These are phyloP conservation scores for Diphyllodes magnificus DNA, from an alignment of 2,113 vertebrate genomes.

Conservation along the genomic window DNA sequence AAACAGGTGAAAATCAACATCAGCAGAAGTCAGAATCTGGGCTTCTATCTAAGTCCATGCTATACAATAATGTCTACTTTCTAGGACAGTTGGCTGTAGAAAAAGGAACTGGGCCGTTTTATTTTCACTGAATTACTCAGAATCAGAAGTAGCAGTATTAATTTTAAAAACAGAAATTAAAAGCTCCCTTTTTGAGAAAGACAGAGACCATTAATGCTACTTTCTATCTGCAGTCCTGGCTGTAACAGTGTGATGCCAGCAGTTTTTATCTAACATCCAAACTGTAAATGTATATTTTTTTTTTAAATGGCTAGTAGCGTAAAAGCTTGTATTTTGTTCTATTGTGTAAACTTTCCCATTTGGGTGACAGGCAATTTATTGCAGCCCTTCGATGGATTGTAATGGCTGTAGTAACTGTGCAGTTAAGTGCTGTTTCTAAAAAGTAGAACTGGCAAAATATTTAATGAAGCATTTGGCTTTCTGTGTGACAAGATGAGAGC, in stretches of 20 bases:
- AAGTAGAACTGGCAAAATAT: constrained; percentile 49
- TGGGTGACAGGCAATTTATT: constrained; percentile 29
- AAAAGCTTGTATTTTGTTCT: constrained; percentile 22
- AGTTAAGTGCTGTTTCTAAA: constrained; percentile 50
- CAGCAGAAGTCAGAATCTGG: not conserved
- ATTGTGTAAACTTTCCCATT: constrained; percentile 47
- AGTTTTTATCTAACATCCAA: not conserved
- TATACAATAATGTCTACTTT: not conserved
- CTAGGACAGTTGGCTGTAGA: not conserved
- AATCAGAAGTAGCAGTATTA: not conserved
- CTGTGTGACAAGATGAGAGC: not conserved
- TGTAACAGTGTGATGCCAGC: not conserved
- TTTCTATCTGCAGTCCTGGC: not conserved
- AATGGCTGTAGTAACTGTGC: not conserved
- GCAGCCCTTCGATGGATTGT: not conserved
- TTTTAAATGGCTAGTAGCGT: not conserved
- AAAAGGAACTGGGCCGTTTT: not conserved
- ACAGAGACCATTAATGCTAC: not conserved
- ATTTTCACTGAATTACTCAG: not conserved
- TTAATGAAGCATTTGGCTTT: constrained; percentile 58
- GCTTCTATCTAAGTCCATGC: not conserved
- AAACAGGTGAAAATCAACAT: not conserved
- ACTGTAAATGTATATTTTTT: not conserved
- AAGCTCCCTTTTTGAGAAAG: not conserved
- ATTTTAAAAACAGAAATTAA: not conserved